Evolutionary conservation across 2,797 vertebrate genomes (phyloP), one percentile per base, ranked within the genome.

Genomic region (Pyrocephalus nanus): DNA sequence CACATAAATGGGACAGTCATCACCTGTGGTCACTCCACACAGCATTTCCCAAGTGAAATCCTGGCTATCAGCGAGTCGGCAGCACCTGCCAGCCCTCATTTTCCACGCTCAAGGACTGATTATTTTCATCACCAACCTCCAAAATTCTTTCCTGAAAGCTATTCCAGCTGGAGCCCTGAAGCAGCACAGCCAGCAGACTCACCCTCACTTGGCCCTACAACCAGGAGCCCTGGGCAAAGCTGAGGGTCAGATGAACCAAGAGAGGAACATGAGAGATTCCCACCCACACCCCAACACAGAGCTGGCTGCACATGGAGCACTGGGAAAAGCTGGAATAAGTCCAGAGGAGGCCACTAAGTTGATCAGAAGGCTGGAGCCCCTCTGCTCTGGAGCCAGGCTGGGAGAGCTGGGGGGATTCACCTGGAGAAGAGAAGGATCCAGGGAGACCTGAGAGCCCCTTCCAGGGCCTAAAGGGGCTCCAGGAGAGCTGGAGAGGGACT

Each of bases 221-320:
- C 38, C n/a, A 22, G 22, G 15, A 30, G 13, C 61, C 50, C 47
- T 25, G 48, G 21, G 72, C 48, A 47, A 6, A 51, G 62, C 54
- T 26, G 29, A 34, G 13, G 38, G 13, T 62, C 57, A 25, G 45
- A 54, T 55, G 69, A 34, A 53, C 40, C 62, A 40, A 8, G 32
- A 61, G 54, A 50, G 54, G 9, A 5, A 16, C 4, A 5, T 0
- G 1, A 38, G 26, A 26, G 47, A 47, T 3, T 0, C 53, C 61
- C 66, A 60, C 57, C 45, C 50, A 6, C 5, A 36, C 12, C 64
- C 55, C 16, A 1, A 4, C 45, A 18, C 45, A 62, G 67, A 2
- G 2, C 71, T 62, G 51, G 2, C 1, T 16, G 18, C 29, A 23
- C 32, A n/a, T 3, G 0, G 30, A 76, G 75, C 72, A 26, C 67